Evolutionary conservation across 1,140 invertebrate genomes (phyloP).

Genomic region (Pomacea maculata): DNA sequence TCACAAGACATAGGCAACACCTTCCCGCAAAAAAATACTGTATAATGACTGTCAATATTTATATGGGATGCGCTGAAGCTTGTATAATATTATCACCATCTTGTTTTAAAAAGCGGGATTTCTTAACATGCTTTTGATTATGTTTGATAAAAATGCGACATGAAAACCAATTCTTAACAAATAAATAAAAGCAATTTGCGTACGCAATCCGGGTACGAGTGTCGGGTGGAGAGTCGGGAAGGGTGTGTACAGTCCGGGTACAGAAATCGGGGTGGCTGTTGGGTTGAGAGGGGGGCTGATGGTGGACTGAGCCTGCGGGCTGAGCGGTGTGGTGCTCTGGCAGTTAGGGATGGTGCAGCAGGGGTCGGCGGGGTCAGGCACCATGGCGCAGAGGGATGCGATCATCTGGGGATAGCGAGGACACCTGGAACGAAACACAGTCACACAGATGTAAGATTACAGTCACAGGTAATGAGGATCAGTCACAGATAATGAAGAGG

Average conservation of each 20-base stretch:
- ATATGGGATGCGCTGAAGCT: too few species aligned
- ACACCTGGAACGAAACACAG: conserved; percentile 17
- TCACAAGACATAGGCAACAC: too few species aligned
- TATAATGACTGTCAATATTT: too few species aligned
- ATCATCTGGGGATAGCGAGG: conserved; percentile 19
- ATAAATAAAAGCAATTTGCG: too few species aligned
- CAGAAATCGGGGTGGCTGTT: not conserved
- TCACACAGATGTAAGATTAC: not conserved
- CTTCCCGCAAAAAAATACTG: too few species aligned
- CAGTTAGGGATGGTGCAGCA: conserved; percentile 40
- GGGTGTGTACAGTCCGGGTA: conserved; percentile 2
- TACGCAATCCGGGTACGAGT: not conserved
- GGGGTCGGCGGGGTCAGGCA: conserved; percentile 24
- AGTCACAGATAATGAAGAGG: not conserved
- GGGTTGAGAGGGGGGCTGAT: not conserved
- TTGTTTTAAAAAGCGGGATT: too few species aligned
- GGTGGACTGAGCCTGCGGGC: not conserved
- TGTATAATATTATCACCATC: too few species aligned
- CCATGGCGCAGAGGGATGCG: conserved; percentile 27
- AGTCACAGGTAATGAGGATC: not conserved
- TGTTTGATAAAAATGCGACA: too few species aligned
- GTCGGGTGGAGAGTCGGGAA: conserved; percentile 26
- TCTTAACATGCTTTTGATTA: too few species aligned
- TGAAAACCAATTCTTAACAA: too few species aligned
- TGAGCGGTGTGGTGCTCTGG: conserved; percentile 21